phyloP scores from a whole-genome alignment of 2,113 vertebrate genomes.

The Sterna hirundo region DNA sequence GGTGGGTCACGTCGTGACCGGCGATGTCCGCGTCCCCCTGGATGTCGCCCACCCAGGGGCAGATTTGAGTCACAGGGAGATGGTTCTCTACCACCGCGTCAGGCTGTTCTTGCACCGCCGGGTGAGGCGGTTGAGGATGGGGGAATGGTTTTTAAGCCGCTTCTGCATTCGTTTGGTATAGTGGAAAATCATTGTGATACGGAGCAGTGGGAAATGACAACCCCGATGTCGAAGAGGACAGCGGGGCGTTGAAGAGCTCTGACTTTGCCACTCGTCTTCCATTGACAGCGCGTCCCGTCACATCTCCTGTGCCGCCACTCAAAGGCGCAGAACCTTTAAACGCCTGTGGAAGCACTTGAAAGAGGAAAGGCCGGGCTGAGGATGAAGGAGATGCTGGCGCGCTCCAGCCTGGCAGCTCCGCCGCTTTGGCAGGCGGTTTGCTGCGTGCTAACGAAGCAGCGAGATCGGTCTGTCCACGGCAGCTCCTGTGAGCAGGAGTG shows the following conservation, averaged over 20 bases:
- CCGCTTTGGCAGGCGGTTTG: neutral
- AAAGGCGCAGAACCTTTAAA: neutral
- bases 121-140: neutral
- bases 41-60: neutral
- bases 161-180: neutral
- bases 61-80: neutral
- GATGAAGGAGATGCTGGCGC: neutral
- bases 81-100: neutral
- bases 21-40: neutral
- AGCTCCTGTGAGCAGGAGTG: neutral
- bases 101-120: neutral
- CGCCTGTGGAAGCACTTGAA: neutral
- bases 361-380: neutral
- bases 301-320: neutral
- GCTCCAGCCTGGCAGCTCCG: neutral
- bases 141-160: neutral
- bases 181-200: neutral
- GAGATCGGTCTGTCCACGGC: neutral
- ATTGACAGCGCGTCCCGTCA: neutral
- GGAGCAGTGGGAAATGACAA: neutral
- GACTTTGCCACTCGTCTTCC: neutral
- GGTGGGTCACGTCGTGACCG: accelerated
- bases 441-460: accelerated
- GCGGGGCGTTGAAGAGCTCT: neutral
- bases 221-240: accelerated